Conservation (phyloP, 2,888 invertebrate species). For the Rhamnusium bicolor region DNA sequence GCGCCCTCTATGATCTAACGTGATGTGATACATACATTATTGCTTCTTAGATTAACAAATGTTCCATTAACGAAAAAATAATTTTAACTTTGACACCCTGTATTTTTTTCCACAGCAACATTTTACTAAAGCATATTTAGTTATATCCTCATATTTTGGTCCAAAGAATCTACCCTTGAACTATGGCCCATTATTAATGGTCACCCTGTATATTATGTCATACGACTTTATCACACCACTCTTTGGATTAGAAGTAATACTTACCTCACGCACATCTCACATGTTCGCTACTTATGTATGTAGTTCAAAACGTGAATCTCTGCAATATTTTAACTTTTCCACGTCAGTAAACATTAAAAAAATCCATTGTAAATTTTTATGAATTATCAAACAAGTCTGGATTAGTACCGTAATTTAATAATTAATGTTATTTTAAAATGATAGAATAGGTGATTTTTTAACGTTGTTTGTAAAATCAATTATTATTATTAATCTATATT, state of each 20-base stretch:
- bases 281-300: not conserved
- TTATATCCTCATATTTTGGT: too few relatives aligned
- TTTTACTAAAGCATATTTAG: too few relatives aligned
- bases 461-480: not conserved
- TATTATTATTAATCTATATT: not conserved
- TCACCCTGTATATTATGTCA: too few relatives aligned
- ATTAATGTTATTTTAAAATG: not conserved
- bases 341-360: not conserved
- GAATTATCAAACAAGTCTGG: not conserved
- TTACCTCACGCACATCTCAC: not conserved
- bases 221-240: not conserved
- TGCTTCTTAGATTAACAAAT: too few relatives aligned
- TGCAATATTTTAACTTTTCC: not conserved
- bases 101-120: too few relatives aligned
- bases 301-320: not conserved
- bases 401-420: not conserved
- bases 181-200: too few relatives aligned
- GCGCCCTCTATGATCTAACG: too few relatives aligned
- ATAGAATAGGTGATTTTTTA: not conserved
- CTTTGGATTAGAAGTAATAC: not conserved
- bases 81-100: too few relatives aligned
- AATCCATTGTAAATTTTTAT: conserved; percentile 13
- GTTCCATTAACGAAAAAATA: too few relatives aligned
- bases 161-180: too few relatives aligned
- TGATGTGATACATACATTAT: too few relatives aligned